Conservation (phyloP, 1,140 invertebrate species). For the Drosophila pandora region DNA sequence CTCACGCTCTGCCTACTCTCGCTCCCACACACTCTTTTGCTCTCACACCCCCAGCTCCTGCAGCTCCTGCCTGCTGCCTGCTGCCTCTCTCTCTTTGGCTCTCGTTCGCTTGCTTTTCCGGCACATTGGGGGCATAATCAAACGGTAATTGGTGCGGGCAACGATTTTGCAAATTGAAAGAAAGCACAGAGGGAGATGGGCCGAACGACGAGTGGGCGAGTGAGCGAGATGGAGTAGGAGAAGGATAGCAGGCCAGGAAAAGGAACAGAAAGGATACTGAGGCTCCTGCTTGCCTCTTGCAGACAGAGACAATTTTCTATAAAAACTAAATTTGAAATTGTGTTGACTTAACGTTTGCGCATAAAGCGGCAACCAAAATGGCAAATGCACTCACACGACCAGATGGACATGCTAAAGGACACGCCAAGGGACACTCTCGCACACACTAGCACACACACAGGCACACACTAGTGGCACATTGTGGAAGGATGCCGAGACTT, state of each 20-base stretch:
- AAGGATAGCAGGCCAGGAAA: background rate
- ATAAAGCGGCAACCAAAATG: constrained; percentile 72
- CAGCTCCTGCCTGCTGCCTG: background rate
- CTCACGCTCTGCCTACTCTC: background rate
- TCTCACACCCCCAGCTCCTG: too few relatives aligned
- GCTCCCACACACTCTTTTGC: background rate
- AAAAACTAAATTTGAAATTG: constrained; percentile 80
- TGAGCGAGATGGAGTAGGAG: background rate
- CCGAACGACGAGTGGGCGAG: too few relatives aligned
- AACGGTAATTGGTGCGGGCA: constrained; percentile 77
- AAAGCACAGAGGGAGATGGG: constrained; percentile 39
- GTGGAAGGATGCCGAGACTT: constrained; percentile 23
- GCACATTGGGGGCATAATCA: constrained; percentile 60
- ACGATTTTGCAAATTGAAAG: constrained; percentile 79
- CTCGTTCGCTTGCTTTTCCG: constrained; percentile 18
- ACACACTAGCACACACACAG: background rate
- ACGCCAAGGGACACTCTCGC: constrained; percentile 40
- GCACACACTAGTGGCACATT: background rate
- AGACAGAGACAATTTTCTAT: constrained; percentile 72
- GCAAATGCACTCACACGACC: constrained; percentile 71
- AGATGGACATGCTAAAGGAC: constrained; percentile 56
- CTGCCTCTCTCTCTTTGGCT: constrained; percentile 1
- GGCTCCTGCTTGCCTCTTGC: background rate
- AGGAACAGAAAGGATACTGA: background rate
- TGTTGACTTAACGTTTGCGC: constrained; percentile 79